Percentiles rank a stretch among this genome's conserved stretches.
These are phyloP conservation scores for Achroia grisella DNA, from an alignment of 1,140 invertebrate species.

Conservation along the genomic window DNA sequence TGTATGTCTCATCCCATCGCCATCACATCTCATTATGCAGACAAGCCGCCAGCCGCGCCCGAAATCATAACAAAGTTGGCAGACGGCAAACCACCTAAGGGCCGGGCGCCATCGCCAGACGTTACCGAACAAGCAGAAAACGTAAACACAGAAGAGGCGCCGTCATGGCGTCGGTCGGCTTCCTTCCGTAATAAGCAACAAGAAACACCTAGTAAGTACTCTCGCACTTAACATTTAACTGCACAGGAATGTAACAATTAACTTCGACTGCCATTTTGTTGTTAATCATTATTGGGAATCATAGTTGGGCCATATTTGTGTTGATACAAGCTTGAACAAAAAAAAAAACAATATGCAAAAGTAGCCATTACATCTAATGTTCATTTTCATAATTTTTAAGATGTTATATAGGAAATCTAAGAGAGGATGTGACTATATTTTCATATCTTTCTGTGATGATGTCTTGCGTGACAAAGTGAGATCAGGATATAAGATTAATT, in stretches of 20 bases:
- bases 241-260: too few relatives aligned
- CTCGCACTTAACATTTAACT: neutral
- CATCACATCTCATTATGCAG: slow-evolving; percentile 35
- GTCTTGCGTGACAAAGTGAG: too few relatives aligned
- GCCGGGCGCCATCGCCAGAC: slow-evolving; percentile 47
- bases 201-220: slow-evolving; percentile 41
- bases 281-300: neutral
- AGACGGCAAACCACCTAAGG: slow-evolving; percentile 56
- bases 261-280: too few relatives aligned
- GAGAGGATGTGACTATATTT: too few relatives aligned
- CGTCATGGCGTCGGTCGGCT: slow-evolving; percentile 53
- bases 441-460: too few relatives aligned
- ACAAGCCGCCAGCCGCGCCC: slow-evolving; percentile 59
- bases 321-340: neutral
- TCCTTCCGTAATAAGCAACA: slow-evolving; percentile 46
- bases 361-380: too few relatives aligned
- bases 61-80: slow-evolving; percentile 78
- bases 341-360: neutral
- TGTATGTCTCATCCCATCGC: neutral
- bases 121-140: slow-evolving; percentile 21
- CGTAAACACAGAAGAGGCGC: slow-evolving; percentile 31
- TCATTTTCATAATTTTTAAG: too few relatives aligned
- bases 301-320: neutral
- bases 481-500: too few relatives aligned
- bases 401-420: too few relatives aligned